Evolutionary conservation across 1,140 invertebrate genomes (phyloP), one percentile per base, ranked within the genome.

Genomic region (Oryctes rhinoceros): DNA sequence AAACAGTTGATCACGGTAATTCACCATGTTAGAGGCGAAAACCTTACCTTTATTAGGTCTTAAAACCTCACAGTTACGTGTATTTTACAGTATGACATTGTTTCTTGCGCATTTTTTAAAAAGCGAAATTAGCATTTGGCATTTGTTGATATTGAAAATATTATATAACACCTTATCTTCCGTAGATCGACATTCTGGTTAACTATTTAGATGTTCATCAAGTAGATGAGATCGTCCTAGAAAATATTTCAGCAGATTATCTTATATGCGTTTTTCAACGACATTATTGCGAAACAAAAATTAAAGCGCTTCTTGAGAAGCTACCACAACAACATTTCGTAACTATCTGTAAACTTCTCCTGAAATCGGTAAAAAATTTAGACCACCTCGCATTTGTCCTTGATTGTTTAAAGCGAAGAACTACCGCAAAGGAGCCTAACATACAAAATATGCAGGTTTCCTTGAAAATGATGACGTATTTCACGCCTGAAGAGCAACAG

Each of bases 331-430:
- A 87, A 0, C 89, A 92, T 49, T 88, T 91, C 1, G 85, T 91
- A 4, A 89, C 91, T 74, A 87, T 94, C 9, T 91, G 93, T 74
- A 90, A 91, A 80, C 89, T 89, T 37, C 89, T 93, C 79, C 89
- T 94, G 71, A 89, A 90, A 48, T 90, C 91, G 86, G 87, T 94
- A 5, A 89, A 91, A 80, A 92, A 92, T 39, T 86, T 93, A 0
- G 86, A 90, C 20, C 88, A 93, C 59, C 87, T 94, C 7, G 87
- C 91, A 84, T 93, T 93, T 81, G 87, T 92, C 10, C 86, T 92
- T 0, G 89, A 91, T 49, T 93, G 91, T 84, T 87, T 94, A 49
- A 71, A 71, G 35, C 20, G 35, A 30, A 80, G 48, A 10, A 83
- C 90, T 3, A 86, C 89, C 35, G 37, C 75, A 30, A 86, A 91